Base-by-base conservation (phyloP, 2,113 vertebrate genomes). In the Planiliza haematocheilus region DNA sequence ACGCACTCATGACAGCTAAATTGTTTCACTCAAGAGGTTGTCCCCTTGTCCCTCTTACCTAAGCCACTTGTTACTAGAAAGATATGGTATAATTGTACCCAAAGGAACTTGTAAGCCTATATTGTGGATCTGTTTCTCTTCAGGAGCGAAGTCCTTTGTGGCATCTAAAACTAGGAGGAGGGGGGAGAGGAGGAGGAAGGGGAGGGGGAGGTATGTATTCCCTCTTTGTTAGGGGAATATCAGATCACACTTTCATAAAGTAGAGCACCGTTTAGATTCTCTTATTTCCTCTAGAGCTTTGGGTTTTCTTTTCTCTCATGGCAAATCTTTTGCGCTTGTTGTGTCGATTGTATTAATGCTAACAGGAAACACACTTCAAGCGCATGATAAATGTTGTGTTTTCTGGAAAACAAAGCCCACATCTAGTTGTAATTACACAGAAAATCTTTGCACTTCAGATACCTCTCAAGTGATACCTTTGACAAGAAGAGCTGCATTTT, bases 1-100 rank as follows among this genome's bases (percentile, higher is more conserved):
- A 91, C 80, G 76, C 88, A 85, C 83, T 86, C 84, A 78, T 95
- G 95, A 95, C 95, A 94, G 92, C 93, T 94, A 92, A 95, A 93
- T 86, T 82, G 91, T 77, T 90, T 91, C 91, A 91, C 88, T 92
- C 88, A 90, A 89, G 92, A 94, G 89, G 82, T 87, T 87, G 88
- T 92, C 86, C 83, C 86, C 83, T 78, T 83, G 78, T 90, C 82
- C 86, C 86, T 86, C 63, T 79, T 75, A 85, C 86, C 88, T 85
- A 83, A 88, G 84, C 83, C 84, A 77, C 85, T 87, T 88, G 91
- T 90, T 89, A 87, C 88, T 55, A 85, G 74, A 89, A 86, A 73
- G 74, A 86, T 86, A 89, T 71, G 68, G 67, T 86, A 74, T 84
- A 89, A 90, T 90, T 84, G 69, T 84, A 90, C 93, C 89, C 86